phyloP scores from a whole-genome alignment of 2,888 invertebrate species.

The Ophonus ardosiacus region DNA sequence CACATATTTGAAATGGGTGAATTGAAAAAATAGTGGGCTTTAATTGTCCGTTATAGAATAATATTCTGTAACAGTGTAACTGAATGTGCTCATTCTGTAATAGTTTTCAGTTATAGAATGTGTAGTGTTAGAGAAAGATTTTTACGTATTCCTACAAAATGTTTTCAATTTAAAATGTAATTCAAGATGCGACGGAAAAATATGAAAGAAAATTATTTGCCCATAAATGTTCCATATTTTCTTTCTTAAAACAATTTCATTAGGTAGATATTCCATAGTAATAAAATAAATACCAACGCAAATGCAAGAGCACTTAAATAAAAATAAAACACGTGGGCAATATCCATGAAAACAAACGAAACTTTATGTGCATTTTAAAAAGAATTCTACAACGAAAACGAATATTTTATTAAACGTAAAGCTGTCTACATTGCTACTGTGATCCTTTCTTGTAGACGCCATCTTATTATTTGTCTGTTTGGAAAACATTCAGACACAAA shows the following conservation, averaged over 20 bases:
- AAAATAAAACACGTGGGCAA: constrained; percentile 27
- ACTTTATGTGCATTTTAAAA: constrained; percentile 27
- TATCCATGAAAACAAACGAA: constrained; percentile 35
- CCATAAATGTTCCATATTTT: constrained; percentile 24
- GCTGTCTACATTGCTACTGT: constrained; percentile 14
- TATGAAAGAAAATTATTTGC: constrained; percentile 9
- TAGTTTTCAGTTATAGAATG: no score
- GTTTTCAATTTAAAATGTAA: not conserved
- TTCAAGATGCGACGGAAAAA: not conserved
- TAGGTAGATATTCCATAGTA: constrained; percentile 21
- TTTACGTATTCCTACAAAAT: not conserved
- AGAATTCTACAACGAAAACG: constrained; percentile 15
- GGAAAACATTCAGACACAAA: not conserved
- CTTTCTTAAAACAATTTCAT: constrained; percentile 30
- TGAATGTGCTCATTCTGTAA: no score
- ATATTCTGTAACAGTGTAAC: no score
- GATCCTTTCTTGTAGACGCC: constrained; percentile 4
- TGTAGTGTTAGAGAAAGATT: no score
- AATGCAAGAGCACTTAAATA: constrained; percentile 23
- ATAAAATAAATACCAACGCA: constrained; percentile 28
- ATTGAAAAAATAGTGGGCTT: no score
- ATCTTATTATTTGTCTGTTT: constrained; percentile 16
- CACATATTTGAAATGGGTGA: no score
- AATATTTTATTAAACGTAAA: constrained; percentile 44
- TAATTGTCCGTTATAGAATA: no score